Conservation (phyloP, 2,888 invertebrate species). For the Sarcophaga carnaria region DNA sequence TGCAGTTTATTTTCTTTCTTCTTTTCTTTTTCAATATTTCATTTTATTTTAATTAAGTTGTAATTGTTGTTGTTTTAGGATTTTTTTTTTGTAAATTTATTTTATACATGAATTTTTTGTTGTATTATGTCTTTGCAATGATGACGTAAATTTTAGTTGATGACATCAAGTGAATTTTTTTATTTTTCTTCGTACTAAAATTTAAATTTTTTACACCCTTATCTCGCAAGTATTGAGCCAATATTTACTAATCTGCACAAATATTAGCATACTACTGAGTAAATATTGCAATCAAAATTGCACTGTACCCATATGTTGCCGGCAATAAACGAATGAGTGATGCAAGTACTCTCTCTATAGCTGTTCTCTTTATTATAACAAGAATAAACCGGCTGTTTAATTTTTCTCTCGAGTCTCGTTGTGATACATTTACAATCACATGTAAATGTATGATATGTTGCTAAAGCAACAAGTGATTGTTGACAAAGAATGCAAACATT, state of each 20-base stretch:
- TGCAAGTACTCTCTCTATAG: conserved; percentile 14
- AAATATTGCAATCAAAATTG: conserved; percentile 57
- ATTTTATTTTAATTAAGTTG: conserved; percentile 59
- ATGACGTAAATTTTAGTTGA: conserved; percentile 68
- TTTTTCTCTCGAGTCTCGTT: conserved; percentile 51
- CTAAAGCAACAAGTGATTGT: conserved; percentile 57
- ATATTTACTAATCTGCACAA: conserved; percentile 66
- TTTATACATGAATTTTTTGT: conserved; percentile 30
- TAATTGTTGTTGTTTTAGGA: conserved; percentile 42
- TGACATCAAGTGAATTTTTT: conserved; percentile 54
- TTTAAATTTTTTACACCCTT: conserved; percentile 27
- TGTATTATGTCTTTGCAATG: conserved; percentile 41
- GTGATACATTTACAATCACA: conserved; percentile 47
- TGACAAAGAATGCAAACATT: neutral
- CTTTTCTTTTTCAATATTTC: conserved; percentile 29
- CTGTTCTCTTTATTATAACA: neutral
- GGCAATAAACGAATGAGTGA: conserved; percentile 50
- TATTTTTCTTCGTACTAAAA: conserved; percentile 3
- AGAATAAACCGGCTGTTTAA: conserved; percentile 25
- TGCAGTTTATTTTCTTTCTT: conserved; percentile 20
- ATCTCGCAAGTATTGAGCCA: conserved; percentile 49
- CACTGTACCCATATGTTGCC: conserved; percentile 54
- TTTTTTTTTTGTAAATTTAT: conserved; percentile 25
- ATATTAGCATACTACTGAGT: conserved; percentile 69
- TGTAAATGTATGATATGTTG: neutral